phyloP scores from a whole-genome alignment of 2,888 invertebrate species.

The Chydorus sphaericus region DNA sequence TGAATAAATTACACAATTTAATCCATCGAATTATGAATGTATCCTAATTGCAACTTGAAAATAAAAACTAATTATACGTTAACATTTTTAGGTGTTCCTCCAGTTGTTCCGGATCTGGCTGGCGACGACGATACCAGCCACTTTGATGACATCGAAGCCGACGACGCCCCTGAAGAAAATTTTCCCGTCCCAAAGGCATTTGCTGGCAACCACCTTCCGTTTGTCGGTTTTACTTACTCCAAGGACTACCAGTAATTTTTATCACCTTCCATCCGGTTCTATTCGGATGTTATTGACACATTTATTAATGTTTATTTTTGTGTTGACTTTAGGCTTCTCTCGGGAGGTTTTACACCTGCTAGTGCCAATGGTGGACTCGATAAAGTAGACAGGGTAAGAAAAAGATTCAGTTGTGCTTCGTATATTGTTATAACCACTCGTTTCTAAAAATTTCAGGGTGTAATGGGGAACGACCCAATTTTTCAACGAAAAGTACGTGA shows the following conservation, averaged over 20 bases:
- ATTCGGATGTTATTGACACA: neutral
- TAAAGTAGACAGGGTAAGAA: slow-evolving; percentile 2
- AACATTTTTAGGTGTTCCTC: slow-evolving; percentile 51
- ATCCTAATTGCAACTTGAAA: neutral
- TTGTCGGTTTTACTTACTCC: slow-evolving; percentile 95
- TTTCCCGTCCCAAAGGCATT: slow-evolving; percentile 96
- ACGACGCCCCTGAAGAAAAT: slow-evolving; percentile 79
- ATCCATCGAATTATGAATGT: neutral
- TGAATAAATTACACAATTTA: slow-evolving; percentile 8
- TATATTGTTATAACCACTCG: slow-evolving; percentile 15
- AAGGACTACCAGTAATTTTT: slow-evolving; percentile 59
- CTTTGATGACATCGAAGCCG: slow-evolving; percentile 94
- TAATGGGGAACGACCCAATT: neutral
- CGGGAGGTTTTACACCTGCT: neutral
- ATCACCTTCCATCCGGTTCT: neutral
- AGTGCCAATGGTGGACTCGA: slow-evolving; percentile 7
- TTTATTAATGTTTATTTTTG: neutral
- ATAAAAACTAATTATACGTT: neutral
- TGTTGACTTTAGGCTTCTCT: neutral
- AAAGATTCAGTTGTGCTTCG: slow-evolving; percentile 8
- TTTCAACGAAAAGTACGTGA: slow-evolving; percentile 28
- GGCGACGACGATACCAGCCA: slow-evolving; percentile 97
- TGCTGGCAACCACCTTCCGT: slow-evolving; percentile 95
- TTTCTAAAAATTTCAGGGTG: neutral
- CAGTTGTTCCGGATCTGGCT: slow-evolving; percentile 86